phyloP scores from a whole-genome alignment of 2,797 vertebrate genomes.

The Phalloptychus januarius region DNA sequence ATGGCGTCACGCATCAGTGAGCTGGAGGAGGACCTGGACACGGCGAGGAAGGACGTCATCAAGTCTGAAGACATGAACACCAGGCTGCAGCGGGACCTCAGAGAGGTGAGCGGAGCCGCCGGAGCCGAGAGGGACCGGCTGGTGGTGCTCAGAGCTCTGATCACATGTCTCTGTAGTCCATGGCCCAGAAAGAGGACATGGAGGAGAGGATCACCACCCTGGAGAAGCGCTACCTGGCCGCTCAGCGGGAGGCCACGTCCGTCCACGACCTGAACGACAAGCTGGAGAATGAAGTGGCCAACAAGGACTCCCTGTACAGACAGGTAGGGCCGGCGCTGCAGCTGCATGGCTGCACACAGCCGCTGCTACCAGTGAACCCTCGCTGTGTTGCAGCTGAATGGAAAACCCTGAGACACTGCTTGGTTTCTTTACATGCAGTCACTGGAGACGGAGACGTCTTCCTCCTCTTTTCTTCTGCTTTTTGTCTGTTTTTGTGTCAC shows the following conservation, averaged over 20 bases:
- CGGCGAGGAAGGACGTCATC: constrained; percentile 94
- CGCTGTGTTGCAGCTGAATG: constrained; percentile 58
- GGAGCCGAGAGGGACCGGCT: neutral
- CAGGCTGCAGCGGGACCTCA: constrained; percentile 90
- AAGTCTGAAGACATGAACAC: constrained; percentile 95
- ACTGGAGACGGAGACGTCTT: constrained; percentile 54
- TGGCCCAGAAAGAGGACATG: constrained; percentile 99
- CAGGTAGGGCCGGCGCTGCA: constrained; percentile 79
- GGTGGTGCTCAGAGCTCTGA: constrained; percentile 1
- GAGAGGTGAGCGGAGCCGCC: constrained; percentile 81
- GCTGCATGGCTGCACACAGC: neutral
- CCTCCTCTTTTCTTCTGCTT: constrained; percentile 34
- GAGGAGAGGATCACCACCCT: constrained; percentile 97
- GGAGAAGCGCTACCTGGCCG: constrained; percentile 97
- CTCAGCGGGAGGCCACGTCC: constrained; percentile 95
- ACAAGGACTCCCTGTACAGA: constrained; percentile 92
- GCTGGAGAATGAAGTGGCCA: constrained; percentile 97
- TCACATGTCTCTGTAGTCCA: constrained; percentile 78
- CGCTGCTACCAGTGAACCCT: constrained; percentile 37
- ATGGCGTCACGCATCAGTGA: constrained; percentile 87
- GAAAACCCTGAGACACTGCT: constrained; percentile 43
- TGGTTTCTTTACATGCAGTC: constrained; percentile 45
- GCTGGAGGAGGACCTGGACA: constrained; percentile 96
- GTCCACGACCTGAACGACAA: constrained; percentile 98
- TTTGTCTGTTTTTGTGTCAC: constrained; percentile 47